Evolutionary conservation across 2,888 invertebrate species (phyloP).

Genomic region (Drosophila longiperda): DNA sequence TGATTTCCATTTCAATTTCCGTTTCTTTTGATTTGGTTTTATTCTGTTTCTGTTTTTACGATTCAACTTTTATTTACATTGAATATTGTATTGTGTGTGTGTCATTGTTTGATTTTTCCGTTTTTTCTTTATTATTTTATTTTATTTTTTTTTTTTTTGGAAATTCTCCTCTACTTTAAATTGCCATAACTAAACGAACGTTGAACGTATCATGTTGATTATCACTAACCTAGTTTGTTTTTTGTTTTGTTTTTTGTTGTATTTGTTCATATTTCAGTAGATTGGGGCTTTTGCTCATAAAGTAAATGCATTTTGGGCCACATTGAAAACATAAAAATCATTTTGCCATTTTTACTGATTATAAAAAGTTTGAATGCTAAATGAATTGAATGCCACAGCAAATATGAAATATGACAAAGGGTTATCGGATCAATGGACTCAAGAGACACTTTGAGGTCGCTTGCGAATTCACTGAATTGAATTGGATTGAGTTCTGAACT

Average conservation of each 20-base stretch:
- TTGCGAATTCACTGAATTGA: conserved; percentile 3
- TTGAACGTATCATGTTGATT: conserved; percentile 76
- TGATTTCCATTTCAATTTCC: conserved; percentile 7
- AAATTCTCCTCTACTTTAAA: conserved; percentile 35
- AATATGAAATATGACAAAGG: conserved; percentile 29
- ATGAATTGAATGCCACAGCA: conserved; percentile 43
- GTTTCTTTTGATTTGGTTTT: conserved; percentile 16
- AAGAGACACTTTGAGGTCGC: conserved; percentile 14
- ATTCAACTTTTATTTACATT: conserved; percentile 66
- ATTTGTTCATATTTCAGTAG: conserved; percentile 10
- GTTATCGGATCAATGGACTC: conserved; percentile 12
- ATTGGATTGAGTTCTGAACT: conserved; percentile 1
- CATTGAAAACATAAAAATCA: conserved; percentile 48
- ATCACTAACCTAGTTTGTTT: conserved; percentile 71
- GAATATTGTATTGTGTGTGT: conserved; percentile 45
- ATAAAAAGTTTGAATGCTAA: conserved; percentile 43
- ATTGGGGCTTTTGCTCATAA: conserved; percentile 45
- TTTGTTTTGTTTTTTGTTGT: conserved; percentile 9
- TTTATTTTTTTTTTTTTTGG: background rate
- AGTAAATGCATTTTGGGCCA: conserved; percentile 72
- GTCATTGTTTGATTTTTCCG: conserved; percentile 14
- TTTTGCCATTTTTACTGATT: conserved; percentile 58
- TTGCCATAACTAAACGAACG: conserved; percentile 77
- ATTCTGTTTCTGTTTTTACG: background rate
- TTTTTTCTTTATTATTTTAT: conserved; percentile 8